Evolutionary conservation across 2,113 vertebrate genomes (phyloP), one percentile per base, ranked within the genome.

Genomic region (Rhabdomys dilectus): DNA sequence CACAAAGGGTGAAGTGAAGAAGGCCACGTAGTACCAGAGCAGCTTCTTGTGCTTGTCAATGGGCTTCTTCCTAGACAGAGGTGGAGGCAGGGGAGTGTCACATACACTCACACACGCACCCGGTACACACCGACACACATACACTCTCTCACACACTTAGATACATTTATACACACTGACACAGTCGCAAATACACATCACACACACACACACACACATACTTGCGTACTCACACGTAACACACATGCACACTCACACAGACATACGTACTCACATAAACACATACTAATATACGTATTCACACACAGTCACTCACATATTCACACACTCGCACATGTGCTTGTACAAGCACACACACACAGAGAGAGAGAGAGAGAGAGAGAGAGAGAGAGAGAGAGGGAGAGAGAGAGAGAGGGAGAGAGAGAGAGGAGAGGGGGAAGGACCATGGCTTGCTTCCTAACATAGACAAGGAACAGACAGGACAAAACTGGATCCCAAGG

Each of bases 1-100:
- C 96, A 99, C 99, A 88, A 99, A 99, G 0, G 99, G 99, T 0
- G 99, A 99, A 9, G 98, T 98, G 98, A 99, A 99, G 97, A 99
- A 99, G 73, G 98, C 98, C 95, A 98, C 98, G 0, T 98, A 99
- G 75, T 98, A 97, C 68, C 98, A 97, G 3, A 99, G 80, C 78
- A 99, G 90, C 78, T 96, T 98, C 97, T 97, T 98, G 70, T 76
- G 98, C 97, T 96, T 98, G 96, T 99, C 98, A 2, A 97, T 78
- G 6, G 98, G 98, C 85, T 99, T 99, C 96, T 99, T 99, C 96
- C 99, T 99, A 96, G 66, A 36, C 36, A 68, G 0, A 24, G 22
- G 60, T 0, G 31, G 31, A 62, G 17, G 64, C 1, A 24, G 5
- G 29, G 64, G 10, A 2, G 5, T 3, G 0, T 91, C 84, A 0